Percentiles rank a stretch among this genome's conserved stretches.
phyloP scores from a whole-genome alignment of 2,797 vertebrate species.

The Synaphobranchus kaupii region DNA sequence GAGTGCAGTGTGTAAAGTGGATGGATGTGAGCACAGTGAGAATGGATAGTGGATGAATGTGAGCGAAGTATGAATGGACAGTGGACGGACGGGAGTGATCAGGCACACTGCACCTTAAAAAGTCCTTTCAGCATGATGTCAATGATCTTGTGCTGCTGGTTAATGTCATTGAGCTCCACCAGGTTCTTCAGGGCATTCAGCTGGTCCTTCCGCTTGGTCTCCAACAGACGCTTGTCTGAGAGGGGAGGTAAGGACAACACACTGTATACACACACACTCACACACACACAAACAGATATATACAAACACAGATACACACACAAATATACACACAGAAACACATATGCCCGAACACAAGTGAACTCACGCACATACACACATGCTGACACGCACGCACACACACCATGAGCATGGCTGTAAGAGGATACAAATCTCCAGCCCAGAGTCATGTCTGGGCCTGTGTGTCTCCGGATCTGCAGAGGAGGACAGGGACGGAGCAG shows the following conservation, averaged over 20 bases:
- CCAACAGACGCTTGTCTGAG: slow-evolving; percentile 95
- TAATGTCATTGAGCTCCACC: slow-evolving; percentile 91
- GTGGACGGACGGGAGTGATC: background rate
- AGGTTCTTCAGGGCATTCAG: slow-evolving; percentile 93
- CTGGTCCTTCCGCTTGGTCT: slow-evolving; percentile 96
- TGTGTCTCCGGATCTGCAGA: slow-evolving; percentile 68
- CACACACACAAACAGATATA: slow-evolving; percentile 1
- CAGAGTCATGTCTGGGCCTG: slow-evolving; percentile 77
- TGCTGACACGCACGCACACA: slow-evolving; percentile 13
- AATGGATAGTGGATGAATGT: no score
- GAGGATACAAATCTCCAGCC: slow-evolving; percentile 97
- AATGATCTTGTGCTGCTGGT: slow-evolving; percentile 98
- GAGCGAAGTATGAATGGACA: background rate
- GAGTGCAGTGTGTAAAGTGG: no score
- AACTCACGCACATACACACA: slow-evolving; percentile 11
- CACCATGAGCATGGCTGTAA: background rate
- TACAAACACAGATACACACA: background rate
- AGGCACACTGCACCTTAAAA: slow-evolving; percentile 80
- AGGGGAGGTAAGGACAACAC: slow-evolving; percentile 19
- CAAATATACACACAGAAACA: background rate
- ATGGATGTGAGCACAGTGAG: no score
- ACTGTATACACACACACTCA: background rate
- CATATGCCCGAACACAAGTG: background rate
- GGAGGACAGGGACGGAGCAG: slow-evolving; percentile 61
- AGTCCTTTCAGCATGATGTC: slow-evolving; percentile 99